A percentile compares a stretch with the other conserved stretches of the same genome.
These are phyloP conservation scores for Corydoras maculifer DNA, from an alignment of 2,113 vertebrate genomes.

Conservation along the genomic window DNA sequence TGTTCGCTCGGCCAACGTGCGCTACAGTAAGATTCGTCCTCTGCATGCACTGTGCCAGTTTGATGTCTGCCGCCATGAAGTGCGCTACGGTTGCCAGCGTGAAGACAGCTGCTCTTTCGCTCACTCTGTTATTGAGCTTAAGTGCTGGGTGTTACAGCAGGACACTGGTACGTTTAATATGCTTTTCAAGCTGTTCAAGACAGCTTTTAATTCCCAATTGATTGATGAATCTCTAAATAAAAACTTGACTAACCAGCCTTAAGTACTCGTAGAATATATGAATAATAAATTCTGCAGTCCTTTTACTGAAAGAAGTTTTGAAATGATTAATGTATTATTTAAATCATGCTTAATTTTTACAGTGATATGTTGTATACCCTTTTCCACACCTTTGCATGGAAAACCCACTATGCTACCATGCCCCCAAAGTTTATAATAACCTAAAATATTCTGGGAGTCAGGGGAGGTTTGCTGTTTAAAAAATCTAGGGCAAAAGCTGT, in stretches of 20 bases:
- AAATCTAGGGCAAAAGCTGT: too few relatives aligned
- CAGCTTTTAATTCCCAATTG: too few relatives aligned
- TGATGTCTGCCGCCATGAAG: slow-evolving; percentile 90
- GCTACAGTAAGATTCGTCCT: slow-evolving; percentile 94
- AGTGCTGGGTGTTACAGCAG: slow-evolving; percentile 95
- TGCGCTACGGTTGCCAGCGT: slow-evolving; percentile 89
- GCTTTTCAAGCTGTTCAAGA: neutral
- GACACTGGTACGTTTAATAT: slow-evolving; percentile 71
- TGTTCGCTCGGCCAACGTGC: slow-evolving; percentile 87
- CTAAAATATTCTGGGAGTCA: too few relatives aligned
- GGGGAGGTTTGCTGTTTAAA: too few relatives aligned
- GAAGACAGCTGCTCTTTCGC: slow-evolving; percentile 98
- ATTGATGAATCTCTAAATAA: too few relatives aligned
- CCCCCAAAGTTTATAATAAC: too few relatives aligned
- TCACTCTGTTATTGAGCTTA: slow-evolving; percentile 94
- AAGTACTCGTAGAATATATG: neutral
- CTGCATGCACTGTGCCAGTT: slow-evolving; percentile 96
- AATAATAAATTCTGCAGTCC: neutral
- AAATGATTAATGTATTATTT: too few relatives aligned
- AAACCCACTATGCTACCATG: too few relatives aligned
- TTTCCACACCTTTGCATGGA: too few relatives aligned
- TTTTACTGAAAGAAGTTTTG: too few relatives aligned
- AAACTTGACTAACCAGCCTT: neutral
- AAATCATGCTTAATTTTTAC: too few relatives aligned
- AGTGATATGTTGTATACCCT: too few relatives aligned